Base-by-base conservation (phyloP, 2,888 invertebrate species). In the Germaria angustata region DNA sequence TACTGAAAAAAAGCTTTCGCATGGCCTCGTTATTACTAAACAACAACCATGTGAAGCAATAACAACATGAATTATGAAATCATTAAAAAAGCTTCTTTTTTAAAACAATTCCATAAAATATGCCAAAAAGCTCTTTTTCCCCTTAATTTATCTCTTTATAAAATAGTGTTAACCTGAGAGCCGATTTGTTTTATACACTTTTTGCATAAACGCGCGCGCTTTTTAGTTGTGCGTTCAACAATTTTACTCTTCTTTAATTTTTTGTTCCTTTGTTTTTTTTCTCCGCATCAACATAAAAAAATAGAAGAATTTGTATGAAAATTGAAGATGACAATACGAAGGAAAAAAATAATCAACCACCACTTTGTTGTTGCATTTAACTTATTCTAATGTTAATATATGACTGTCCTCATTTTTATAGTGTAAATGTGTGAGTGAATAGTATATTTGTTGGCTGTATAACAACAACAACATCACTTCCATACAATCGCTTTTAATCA, bases 1-100 rank as follows among this genome's bases (percentile, higher is more conserved):
- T 71, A 59, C 22, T 51, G 4, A 51, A 15, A 41, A 68, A 69
- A 57, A 80, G 66, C 81, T 76, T 78, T 69, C 59, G 59, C 59
- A 59, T 82, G 79, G 65, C 82, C 82, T 82, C 81, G 81, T 78
- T 82, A 79, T 66, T 75, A 75, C 69, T 77, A 59, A 36, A 57
- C 41, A 66, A 65, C 46, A 41, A 39, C 20, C 34, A 61, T 36
- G 59, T 36, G 9, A 36, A 73, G 49, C 63, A 80, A 57, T 28
- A 71, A 71, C 73, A 34, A 39, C 65, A 57, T 32, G 24, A 73
- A 77, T 73, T 79, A 79, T 82, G 79, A 82, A 82, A 82, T 82
- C 79, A 82, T 79, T 61, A 59, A 75, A 17, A 49, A 39, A 79
- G 69, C 59, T 75, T 75, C 72, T 41, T 36, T 49, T 57, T 51